These are phyloP conservation scores for Oophaga sylvatica DNA, from an alignment of 2,797 vertebrate species.

Conservation along the genomic window DNA sequence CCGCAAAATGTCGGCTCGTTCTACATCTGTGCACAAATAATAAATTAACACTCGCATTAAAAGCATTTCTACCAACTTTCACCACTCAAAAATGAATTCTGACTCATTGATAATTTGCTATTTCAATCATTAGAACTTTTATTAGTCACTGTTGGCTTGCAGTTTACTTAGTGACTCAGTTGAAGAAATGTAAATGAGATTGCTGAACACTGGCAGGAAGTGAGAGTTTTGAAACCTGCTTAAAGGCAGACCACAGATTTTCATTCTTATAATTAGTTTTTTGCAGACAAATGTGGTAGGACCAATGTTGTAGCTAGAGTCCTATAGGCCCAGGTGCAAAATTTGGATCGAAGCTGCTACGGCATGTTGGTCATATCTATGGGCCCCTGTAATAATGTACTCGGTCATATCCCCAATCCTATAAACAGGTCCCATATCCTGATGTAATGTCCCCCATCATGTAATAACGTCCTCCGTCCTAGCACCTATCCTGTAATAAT, in stretches of 20 bases:
- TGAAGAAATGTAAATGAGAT: constrained; percentile 76
- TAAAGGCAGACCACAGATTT: constrained; percentile 67
- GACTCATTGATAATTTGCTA: constrained; percentile 74
- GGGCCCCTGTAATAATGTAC: no score
- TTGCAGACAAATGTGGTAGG: not conserved
- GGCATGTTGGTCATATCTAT: no score
- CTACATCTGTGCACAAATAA: not conserved
- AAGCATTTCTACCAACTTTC: constrained; percentile 43
- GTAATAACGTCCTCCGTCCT: no score
- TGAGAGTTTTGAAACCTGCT: constrained; percentile 73
- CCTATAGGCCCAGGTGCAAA: no score
- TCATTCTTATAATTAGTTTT: constrained; percentile 29
- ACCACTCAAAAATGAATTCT: constrained; percentile 59
- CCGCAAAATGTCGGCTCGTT: not conserved
- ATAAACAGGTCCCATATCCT: no score
- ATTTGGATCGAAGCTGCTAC: no score
- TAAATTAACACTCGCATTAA: not conserved
- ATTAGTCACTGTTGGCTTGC: constrained; percentile 84
- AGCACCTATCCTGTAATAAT: no score
- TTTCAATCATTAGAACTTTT: constrained; percentile 77
- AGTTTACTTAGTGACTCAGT: constrained; percentile 86
- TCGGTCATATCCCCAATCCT: no score
- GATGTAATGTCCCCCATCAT: no score
- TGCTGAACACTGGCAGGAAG: constrained; percentile 73
- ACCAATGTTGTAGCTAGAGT: no score